Evolutionary conservation across 2,797 vertebrate genomes (phyloP), one percentile per base, ranked within the genome.

Genomic region (Tapirus indicus): DNA sequence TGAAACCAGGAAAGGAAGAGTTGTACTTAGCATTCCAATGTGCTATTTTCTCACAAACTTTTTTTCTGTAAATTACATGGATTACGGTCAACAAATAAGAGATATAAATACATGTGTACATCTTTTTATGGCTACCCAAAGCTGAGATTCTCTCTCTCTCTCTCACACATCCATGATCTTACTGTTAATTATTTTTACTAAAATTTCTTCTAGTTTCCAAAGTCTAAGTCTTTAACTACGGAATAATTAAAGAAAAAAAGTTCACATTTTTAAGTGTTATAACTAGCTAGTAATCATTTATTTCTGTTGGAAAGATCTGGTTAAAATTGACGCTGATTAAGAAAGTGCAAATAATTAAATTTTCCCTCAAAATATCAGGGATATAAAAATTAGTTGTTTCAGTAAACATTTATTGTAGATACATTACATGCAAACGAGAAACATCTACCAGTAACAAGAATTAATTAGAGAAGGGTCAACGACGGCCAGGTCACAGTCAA

Each of bases 101-200:
- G 6, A 17, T 71, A n/a, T 52, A 47, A 82, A 85, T 38, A 71
- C 35, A n/a, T 74, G 7, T 32, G 20, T 32, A 49, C 32, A 88
- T 68, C 32, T 77, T 89, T 86, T 79, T 52, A 60, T 54, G 29
- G 27, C 21, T 71, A 44, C 44, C 2, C 18, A 64, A 92, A 35
- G 27, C 47, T 88, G 5, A 87, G 5, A 91, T 11, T 54, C 1
- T 12, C 35, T 41, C 13, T 69, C 11, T 44, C 18, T 52, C 12
- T 4, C 2, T 49, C 29, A 58, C 10, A 77, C 11, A 32, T 35
- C 58, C 20, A 29, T 0, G 47, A 38, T 88, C 92, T 96, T 66
- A 71, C 13, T n/a, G 16, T 72, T 86, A 89, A 74, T 87, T 87
- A 62, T 71, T 92, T 88, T 94, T 71, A 94, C 60, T 79, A 74